Base-by-base conservation (phyloP, 2,113 vertebrate genomes). In the Hydrochoerus hydrochaeris region DNA sequence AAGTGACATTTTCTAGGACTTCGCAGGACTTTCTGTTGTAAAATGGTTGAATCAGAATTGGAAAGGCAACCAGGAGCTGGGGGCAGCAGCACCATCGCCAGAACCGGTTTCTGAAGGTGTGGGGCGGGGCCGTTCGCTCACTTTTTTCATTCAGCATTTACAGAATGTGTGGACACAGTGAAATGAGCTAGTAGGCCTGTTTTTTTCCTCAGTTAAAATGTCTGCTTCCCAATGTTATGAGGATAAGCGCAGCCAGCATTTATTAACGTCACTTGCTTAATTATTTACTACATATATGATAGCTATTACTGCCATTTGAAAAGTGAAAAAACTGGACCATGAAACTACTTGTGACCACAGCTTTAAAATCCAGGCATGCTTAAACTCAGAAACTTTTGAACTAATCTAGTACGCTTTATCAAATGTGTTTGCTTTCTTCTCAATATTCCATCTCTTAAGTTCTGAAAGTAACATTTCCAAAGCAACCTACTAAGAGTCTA, bases 21-120 rank as follows among this genome's bases (percentile, higher is more conserved):
- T 90, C 57, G 69, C 30, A 5, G 49, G 69, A 81, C 75, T 82
- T 96, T 91, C 17, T 95, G 57, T 38, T 92, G 69, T 92, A 82
- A 98, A 95, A 88, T 52, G n/a, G 71, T 63, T 85, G 85, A 95
- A 82, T 94, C 52, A 88, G 78, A 96, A 97, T 62, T 95, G 77
- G 54, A 90, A 75, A 52, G 20, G 13, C 85, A 63, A 96, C 17
- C 44, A 78, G 92, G 46, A 94, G 62, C 19, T 80, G 52, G 89
- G 71, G 78, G 54, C 65, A 69, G 60, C 65, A 69, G 49, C n/a
- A 26, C 52, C 52, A 54, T 81, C 90, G 92, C 95, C 92, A 97
- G 95, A 96, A 95, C 67, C 69, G 49, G 90, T 94, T 96, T 92
- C 85, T 94, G 78, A 49, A 80, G 12, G 83, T 95, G 78, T 82